A percentile compares a stretch with the other conserved stretches of the same genome.
phyloP scores from a whole-genome alignment of 1,140 invertebrate species.

The Adoxophyes honmai region DNA sequence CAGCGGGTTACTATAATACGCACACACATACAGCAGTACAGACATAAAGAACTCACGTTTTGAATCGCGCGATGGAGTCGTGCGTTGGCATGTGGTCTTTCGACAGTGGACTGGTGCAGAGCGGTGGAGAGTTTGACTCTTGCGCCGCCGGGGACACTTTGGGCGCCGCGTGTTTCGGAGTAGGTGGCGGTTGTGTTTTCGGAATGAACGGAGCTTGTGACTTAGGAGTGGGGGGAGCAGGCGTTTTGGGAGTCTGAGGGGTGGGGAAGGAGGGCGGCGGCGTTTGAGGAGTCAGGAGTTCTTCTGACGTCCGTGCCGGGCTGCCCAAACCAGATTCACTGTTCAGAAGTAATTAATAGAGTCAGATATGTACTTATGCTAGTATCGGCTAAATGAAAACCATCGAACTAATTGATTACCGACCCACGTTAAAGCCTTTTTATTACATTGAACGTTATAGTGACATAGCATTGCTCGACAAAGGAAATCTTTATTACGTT shows the following conservation, averaged over 20 bases:
- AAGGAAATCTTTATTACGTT: too few species aligned
- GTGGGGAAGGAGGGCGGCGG: constrained; percentile 40
- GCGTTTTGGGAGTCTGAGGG: constrained; percentile 24
- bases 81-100: constrained; percentile 57
- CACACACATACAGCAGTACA: constrained; percentile 16
- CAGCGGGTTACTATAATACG: constrained; percentile 16
- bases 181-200: constrained; percentile 29
- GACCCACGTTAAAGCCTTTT: background rate
- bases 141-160: constrained; percentile 28
- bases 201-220: constrained; percentile 31
- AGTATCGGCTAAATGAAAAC: background rate
- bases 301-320: constrained; percentile 67
- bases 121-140: constrained; percentile 57
- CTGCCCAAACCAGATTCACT: constrained; percentile 73
- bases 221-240: constrained; percentile 26
- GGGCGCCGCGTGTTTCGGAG: constrained; percentile 21
- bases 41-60: constrained; percentile 59
- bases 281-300: constrained; percentile 56
- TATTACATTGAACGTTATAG: too few species aligned
- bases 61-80: constrained; percentile 67
- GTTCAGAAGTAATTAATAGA: constrained; percentile 17
- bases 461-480: too few species aligned
- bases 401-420: background rate
- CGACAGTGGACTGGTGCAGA: constrained; percentile 62
- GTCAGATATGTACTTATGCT: background rate